These are phyloP conservation scores for Drosophila grimshawi DNA, from an alignment of 1,140 invertebrate genomes.

Conservation along the genomic window DNA sequence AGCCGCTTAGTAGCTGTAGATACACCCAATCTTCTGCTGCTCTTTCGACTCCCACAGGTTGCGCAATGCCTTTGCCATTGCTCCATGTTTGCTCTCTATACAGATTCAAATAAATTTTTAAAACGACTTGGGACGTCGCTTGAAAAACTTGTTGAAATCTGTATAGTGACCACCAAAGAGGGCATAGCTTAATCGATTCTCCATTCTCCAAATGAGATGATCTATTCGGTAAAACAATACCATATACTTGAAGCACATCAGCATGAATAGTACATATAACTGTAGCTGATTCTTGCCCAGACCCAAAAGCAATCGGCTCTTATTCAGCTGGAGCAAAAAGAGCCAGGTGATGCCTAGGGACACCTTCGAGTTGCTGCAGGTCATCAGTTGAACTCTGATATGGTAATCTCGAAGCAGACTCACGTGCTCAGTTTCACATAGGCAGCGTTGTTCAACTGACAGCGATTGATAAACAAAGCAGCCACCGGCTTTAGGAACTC, in stretches of 20 bases:
- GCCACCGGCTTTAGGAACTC: conserved; percentile 64
- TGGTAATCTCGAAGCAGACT: conserved; percentile 13
- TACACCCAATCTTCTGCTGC: too few relatives aligned
- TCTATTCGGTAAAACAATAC: conserved; percentile 46
- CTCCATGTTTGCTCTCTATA: background rate
- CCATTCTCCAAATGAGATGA: conserved; percentile 52
- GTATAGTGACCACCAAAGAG: conserved; percentile 58
- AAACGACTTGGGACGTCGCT: conserved; percentile 30
- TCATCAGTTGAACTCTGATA: background rate
- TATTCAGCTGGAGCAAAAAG: conserved; percentile 38
- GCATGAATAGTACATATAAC: conserved; percentile 38
- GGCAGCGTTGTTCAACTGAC: conserved; percentile 46
- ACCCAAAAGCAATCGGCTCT: conserved; percentile 27
- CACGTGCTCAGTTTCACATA: conserved; percentile 65
- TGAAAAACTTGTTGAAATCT: conserved; percentile 53
- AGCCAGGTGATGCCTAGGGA: conserved; percentile 44
- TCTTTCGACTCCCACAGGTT: background rate
- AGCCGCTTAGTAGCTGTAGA: conserved; percentile 29
- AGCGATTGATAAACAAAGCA: conserved; percentile 58
- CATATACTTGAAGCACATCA: conserved; percentile 51
- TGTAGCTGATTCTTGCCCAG: conserved; percentile 32
- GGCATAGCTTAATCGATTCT: conserved; percentile 50
- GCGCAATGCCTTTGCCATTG: background rate
- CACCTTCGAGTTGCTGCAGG: conserved; percentile 61
- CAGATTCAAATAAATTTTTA: conserved; percentile 53